Percentiles rank a stretch among this genome's conserved stretches.
Conservation (phyloP, 2,888 invertebrate species). For the Carcina quercana region DNA sequence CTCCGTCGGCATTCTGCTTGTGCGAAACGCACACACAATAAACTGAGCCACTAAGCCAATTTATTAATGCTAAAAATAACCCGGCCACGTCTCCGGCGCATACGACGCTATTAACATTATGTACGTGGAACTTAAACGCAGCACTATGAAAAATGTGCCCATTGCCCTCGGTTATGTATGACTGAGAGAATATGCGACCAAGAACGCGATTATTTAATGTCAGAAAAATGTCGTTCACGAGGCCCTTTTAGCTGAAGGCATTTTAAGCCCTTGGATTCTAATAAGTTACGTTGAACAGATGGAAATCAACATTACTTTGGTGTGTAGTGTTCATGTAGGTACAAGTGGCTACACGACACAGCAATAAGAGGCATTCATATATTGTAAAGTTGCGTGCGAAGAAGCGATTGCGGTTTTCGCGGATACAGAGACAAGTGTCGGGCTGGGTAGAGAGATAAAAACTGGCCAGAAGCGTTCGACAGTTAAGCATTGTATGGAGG, state of each 20-base stretch:
- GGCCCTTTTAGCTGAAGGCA: too few species aligned
- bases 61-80: slow-evolving; percentile 73
- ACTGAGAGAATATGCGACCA: slow-evolving; percentile 19
- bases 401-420: slow-evolving; percentile 52
- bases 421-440: slow-evolving; percentile 35
- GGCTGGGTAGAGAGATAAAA: slow-evolving; percentile 34
- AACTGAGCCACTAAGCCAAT: slow-evolving; percentile 69
- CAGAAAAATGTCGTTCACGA: too few species aligned
- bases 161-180: slow-evolving; percentile 21
- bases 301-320: too few species aligned
- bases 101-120: slow-evolving; percentile 65
- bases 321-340: too few species aligned
- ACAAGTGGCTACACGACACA: too few species aligned
- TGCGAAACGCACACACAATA: slow-evolving; percentile 62
- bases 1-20: slow-evolving; percentile 34
- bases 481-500: slow-evolving; percentile 45
- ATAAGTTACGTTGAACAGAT: too few species aligned
- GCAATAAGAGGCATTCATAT: slow-evolving; percentile 33
- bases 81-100: slow-evolving; percentile 58
- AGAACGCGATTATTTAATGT: slow-evolving; percentile 43
- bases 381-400: slow-evolving; percentile 45
- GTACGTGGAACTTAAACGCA: slow-evolving; percentile 53
- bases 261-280: slow-evolving; percentile 34
- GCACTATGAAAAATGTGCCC: slow-evolving; percentile 40
- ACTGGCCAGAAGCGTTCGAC: slow-evolving; percentile 38